These are phyloP conservation scores for Zygothrica quintamaculata DNA, from an alignment of 2,888 invertebrate genomes.

Conservation along the genomic window DNA sequence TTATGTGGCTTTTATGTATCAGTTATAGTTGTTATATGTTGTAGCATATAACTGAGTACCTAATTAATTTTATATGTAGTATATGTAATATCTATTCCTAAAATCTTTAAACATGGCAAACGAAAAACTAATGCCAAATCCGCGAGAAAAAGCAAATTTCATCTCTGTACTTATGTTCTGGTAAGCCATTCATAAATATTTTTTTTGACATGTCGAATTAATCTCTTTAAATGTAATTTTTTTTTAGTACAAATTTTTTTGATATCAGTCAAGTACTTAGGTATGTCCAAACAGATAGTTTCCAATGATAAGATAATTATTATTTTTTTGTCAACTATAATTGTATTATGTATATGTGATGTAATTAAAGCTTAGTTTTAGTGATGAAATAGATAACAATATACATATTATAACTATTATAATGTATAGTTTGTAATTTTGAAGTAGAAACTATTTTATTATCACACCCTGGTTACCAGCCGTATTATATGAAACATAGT, in stretches of 20 bases:
- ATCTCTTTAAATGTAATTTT: no score
- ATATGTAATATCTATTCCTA: not conserved
- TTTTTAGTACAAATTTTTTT: slow-evolving; percentile 17
- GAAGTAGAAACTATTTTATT: no score
- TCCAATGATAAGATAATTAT: slow-evolving; percentile 54
- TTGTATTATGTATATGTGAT: slow-evolving; percentile 23
- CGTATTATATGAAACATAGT: no score
- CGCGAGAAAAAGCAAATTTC: slow-evolving; percentile 86
- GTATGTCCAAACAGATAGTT: slow-evolving; percentile 35
- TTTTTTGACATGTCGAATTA: no score
- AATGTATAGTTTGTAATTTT: no score
- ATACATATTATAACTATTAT: no score
- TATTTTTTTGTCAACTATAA: slow-evolving; percentile 28
- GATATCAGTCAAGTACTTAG: slow-evolving; percentile 2
- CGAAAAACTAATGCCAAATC: slow-evolving; percentile 85
- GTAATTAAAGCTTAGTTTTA: not conserved
- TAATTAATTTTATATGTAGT: not conserved
- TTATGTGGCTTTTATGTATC: not conserved
- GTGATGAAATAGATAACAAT: not conserved
- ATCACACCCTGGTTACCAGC: no score
- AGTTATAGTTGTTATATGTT: no score
- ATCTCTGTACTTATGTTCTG: slow-evolving; percentile 88
- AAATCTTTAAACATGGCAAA: no score
- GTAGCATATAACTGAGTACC: no score
- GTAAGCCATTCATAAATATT: slow-evolving; percentile 63